Conservation (phyloP, 2,797 vertebrate genomes). For the Sardinella longiceps region DNA sequence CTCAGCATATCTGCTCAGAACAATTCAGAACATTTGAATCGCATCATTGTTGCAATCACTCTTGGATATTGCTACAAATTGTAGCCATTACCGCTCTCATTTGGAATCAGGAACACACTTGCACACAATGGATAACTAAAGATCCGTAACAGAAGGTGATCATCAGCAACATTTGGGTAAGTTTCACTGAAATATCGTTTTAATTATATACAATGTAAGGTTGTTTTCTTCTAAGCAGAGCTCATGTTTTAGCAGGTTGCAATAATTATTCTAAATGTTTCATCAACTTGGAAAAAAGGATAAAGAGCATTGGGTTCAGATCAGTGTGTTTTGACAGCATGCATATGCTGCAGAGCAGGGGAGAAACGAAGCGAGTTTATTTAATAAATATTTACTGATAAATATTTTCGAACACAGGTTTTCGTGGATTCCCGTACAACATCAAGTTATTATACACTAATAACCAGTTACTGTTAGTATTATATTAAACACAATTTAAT, state of each 20-base stretch:
- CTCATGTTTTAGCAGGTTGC: not conserved
- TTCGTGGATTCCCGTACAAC: not conserved
- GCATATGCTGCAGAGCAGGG: slow-evolving; percentile 25
- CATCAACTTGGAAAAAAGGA: not conserved
- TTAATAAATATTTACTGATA: slow-evolving; percentile 1
- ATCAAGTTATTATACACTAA: no score
- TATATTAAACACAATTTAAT: not conserved
- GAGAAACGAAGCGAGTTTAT: not conserved
- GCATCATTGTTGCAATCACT: not conserved
- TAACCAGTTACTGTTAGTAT: not conserved
- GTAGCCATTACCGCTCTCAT: not conserved
- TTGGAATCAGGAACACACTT: not conserved
- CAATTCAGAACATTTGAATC: slow-evolving; percentile 8
- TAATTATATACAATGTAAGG: not conserved
- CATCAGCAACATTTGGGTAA: slow-evolving; percentile 18
- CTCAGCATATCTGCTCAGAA: not conserved
- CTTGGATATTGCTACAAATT: slow-evolving; percentile 3
- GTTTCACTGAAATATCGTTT: not conserved
- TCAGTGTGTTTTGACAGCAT: not conserved
- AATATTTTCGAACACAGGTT: not conserved
- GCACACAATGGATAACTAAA: slow-evolving; percentile 5
- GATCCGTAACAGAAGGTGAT: not conserved
- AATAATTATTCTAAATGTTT: not conserved
- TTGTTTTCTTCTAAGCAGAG: not conserved
- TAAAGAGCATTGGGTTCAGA: not conserved